These are phyloP conservation scores for Craterocephalus amniculus DNA, from an alignment of 2,797 vertebrate genomes.

Conservation along the genomic window DNA sequence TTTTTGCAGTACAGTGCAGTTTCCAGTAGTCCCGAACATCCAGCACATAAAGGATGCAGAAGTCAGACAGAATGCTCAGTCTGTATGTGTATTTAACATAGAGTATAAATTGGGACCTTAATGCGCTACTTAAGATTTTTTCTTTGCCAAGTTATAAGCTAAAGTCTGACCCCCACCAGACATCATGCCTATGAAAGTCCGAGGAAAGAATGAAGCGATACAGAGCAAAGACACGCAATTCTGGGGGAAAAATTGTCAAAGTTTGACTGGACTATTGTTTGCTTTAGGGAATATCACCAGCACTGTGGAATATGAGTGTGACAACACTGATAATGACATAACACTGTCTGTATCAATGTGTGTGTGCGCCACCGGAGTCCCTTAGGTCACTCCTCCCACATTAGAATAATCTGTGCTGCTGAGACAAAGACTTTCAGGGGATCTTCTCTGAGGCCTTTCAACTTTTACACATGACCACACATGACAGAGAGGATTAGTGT, in stretches of 20 bases:
- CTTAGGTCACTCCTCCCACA: conserved; percentile 8
- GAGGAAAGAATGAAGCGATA: background rate
- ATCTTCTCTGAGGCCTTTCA: conserved; percentile 1
- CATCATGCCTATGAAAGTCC: no score
- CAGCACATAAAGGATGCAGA: no score
- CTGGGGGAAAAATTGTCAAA: background rate
- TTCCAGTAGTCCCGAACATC: no score
- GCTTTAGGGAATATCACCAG: background rate
- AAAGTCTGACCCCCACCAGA: no score
- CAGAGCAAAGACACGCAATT: background rate
- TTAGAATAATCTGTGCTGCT: background rate
- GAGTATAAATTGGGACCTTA: no score
- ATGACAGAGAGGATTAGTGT: conserved; percentile 7
- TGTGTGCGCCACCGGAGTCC: conserved; percentile 9
- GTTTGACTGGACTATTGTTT: background rate
- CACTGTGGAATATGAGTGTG: background rate
- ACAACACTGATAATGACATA: conserved; percentile 21
- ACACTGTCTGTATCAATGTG: conserved; percentile 14
- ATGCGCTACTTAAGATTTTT: no score
- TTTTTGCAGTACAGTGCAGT: no score
- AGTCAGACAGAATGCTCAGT: no score
- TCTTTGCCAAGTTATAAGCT: no score
- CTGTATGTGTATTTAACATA: no score
- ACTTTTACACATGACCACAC: conserved; percentile 13
- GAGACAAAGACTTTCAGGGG: conserved; percentile 1